phyloP scores from a whole-genome alignment of 2,888 invertebrate species.

The Acrobasis consociella region DNA sequence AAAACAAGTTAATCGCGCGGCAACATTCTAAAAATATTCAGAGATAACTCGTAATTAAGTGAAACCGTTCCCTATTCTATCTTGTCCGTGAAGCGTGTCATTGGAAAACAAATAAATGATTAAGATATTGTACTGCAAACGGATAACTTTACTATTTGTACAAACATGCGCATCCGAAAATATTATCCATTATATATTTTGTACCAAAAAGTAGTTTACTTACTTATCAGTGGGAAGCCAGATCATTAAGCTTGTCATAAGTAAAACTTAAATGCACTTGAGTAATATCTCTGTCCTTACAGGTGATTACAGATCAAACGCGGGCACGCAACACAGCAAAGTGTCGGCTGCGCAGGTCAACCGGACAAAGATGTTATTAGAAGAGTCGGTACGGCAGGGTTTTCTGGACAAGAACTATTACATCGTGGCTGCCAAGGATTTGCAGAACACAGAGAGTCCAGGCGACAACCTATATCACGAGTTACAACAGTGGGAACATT shows the following conservation, averaged over 20 bases:
- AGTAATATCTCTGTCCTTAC: slow-evolving; percentile 28
- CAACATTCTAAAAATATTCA: slow-evolving; percentile 17
- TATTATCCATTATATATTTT: too few relatives aligned
- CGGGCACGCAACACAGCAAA: slow-evolving; percentile 35
- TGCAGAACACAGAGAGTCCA: slow-evolving; percentile 53
- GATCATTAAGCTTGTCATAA: too few relatives aligned
- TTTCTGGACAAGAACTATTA: slow-evolving; percentile 52
- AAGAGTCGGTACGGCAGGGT: slow-evolving; percentile 52
- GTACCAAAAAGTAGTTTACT: too few relatives aligned
- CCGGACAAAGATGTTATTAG: slow-evolving; percentile 50
- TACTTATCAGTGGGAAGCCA: too few relatives aligned
- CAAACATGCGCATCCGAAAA: neutral
- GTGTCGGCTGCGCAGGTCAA: slow-evolving; percentile 53
- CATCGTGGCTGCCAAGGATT: slow-evolving; percentile 59
- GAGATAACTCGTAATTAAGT: slow-evolving; percentile 14
- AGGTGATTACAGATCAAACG: slow-evolving; percentile 69
- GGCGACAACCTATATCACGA: slow-evolving; percentile 59
- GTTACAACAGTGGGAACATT: slow-evolving; percentile 50
- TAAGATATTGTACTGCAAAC: neutral
- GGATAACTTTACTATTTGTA: neutral
- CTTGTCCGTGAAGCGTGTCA: slow-evolving; percentile 12
- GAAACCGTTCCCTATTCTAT: slow-evolving; percentile 16
- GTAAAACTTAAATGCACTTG: neutral
- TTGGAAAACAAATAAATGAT: slow-evolving; percentile 8
- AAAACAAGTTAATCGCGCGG: slow-evolving; percentile 5